Evolutionary conservation across 2,888 invertebrate genomes (phyloP), one percentile per base, ranked within the genome.

Genomic region (Ophion obscuratus): DNA sequence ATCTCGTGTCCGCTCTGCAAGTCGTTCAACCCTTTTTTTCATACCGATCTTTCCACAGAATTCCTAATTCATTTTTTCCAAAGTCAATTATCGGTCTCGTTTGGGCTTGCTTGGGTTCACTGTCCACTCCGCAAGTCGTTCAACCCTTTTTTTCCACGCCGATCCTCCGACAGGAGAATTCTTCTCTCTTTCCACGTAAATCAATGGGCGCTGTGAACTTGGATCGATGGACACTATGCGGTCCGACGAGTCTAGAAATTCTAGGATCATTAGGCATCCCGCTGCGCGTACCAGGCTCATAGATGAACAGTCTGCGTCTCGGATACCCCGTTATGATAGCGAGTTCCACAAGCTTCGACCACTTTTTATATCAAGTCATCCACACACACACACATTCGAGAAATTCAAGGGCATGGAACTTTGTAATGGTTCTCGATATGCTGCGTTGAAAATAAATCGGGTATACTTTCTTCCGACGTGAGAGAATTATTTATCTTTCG

Each of bases 271-370:
- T 36, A n/a, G 53, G 17, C 70, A 27, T 20, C 47, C 70, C 11
- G 2, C 9, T 53, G 47, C 1, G 4, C 7, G 53, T 3, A 47
- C 1, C 27, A 70, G 70, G 31, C 71, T 59, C 40, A 11, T 17
- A 40, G 40, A 59, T 27, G 11, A 20, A 17, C 17, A 27, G 27
- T 61, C 78, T 40, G 61, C 24, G 67, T 59, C 68, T 68, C 24
- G 78, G 24, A 68, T 61, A 68, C 36, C 59, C 78, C 68, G 78
- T 70, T 68, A 70, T 78, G 68, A 78, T 59, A 76, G 44, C 77
- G 67, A 57, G 66, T 67, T 77, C 57, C 24, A 57, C 67, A 40
- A 53, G 36, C 24, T 57, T 14, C 53, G 17, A 53, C 53, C 53
- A 53, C 53, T 53, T 53, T 53, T 53, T 53, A 4, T 40, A 40